Base-by-base conservation (phyloP, 30 jellyfish, hydroid and myxozoan genomes). In the Hydractinia echinata region DNA sequence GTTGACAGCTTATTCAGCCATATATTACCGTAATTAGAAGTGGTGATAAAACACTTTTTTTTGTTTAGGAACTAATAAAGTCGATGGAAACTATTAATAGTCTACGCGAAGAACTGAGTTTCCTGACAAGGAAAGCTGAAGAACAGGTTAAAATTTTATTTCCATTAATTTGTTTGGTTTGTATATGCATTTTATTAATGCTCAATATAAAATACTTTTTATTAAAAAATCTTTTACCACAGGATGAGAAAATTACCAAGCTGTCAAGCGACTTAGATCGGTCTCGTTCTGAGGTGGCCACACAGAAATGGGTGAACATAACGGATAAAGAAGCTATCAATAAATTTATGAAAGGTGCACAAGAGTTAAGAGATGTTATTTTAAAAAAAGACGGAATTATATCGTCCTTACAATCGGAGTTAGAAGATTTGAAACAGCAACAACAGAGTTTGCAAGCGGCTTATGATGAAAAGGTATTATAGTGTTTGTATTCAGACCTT, bases 251-350 rank as follows among this genome's bases (percentile, higher is more conserved):
- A 54, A 77, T 85, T 3, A 13, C 85, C 53, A 85, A 76, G 61
- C 81, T 85, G 58, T 55, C 61, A 20, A 16, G 51, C 13, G 95
- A 91, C 66, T 51, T 86, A 9, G 81, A 64, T 4, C 84, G 84
- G 52, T 79, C 77, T 67, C 79, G 84, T 15, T 61, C 83, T 8
- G 97, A 91, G 81, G 66, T 91, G 19, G 82, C 77, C n/a, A 67
- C 87, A n/a, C 85, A 81, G 53, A 87, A 87, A n/a, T 85, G 95
- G 78, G 81, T 82, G 76, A 85, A 79, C 68, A 76, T 85, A 55
- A 67, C 93, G 0, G 97, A 91, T 30, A 83, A 81, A 13, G 95
- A 91, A 53, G 97, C 92, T 15, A 89, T 85, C 77, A 70, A 88
- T 76, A 91, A 80, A 58, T 81, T 91, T 13, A 88, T 86, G 72